These are phyloP conservation scores for Chondrilla cf. caribensis DNA, from an alignment of 37 sponge, comb jelly and placozoan genomes.

Conservation along the genomic window DNA sequence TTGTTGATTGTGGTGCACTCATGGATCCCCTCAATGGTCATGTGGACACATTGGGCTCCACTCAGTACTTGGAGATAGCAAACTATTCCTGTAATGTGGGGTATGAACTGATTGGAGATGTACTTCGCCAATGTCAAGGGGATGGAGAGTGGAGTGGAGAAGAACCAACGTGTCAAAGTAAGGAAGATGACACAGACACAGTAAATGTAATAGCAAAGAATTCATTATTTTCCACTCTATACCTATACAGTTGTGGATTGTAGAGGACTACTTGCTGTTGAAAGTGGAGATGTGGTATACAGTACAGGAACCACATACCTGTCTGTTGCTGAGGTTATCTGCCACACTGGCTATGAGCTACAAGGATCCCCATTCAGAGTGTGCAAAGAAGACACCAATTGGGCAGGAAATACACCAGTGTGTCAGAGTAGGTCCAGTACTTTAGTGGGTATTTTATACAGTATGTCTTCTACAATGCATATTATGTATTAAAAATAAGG, in stretches of 20 bases:
- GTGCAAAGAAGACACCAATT: neutral
- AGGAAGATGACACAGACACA: too few species aligned
- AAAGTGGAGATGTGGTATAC: constrained; percentile 1
- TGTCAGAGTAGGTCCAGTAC: neutral
- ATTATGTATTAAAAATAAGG: neutral
- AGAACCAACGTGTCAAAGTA: constrained; percentile 4
- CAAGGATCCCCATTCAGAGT: neutral
- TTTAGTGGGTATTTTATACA: too few species aligned
- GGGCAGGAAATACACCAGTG: constrained; percentile 1
- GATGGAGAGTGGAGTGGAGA: neutral
- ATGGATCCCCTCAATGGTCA: neutral
- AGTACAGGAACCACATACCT: constrained; percentile 8
- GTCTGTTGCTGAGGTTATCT: neutral
- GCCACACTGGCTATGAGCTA: constrained; percentile 3
- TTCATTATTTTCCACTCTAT: neutral
- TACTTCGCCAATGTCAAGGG: neutral
- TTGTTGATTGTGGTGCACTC: constrained; percentile 4
- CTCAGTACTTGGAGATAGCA: neutral
- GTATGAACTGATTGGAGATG: neutral
- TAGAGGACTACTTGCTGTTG: neutral
- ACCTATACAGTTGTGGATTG: neutral
- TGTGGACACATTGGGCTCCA: neutral
- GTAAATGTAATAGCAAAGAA: neutral
- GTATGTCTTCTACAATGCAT: too few species aligned
- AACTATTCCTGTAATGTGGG: neutral